Conservation (phyloP, 1,140 invertebrate genomes). For the Samia ricini region DNA sequence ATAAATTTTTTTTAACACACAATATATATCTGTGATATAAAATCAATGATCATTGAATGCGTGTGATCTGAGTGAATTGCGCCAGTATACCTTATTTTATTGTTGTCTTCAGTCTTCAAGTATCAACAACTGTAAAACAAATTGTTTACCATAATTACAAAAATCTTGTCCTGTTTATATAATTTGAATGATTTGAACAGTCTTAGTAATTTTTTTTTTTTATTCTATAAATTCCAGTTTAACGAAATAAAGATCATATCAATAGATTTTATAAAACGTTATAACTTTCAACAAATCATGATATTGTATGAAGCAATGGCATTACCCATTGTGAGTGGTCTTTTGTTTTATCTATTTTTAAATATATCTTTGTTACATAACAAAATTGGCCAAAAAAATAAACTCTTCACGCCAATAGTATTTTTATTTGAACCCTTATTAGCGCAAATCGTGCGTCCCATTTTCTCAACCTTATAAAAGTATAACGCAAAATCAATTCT, state of each 20-base stretch:
- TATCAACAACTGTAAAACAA: not conserved
- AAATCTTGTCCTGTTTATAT: too few relatives aligned
- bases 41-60: slow-evolving; percentile 18
- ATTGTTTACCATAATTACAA: not conserved
- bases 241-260: slow-evolving; percentile 42
- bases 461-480: too few relatives aligned
- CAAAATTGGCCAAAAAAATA: slow-evolving; percentile 57
- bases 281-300: slow-evolving; percentile 2
- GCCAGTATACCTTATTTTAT: slow-evolving; percentile 5
- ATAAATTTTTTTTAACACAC: slow-evolving; percentile 11
- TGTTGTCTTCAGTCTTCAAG: slow-evolving; percentile 22
- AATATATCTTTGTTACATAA: slow-evolving; percentile 50
- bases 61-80: slow-evolving; percentile 2
- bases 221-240: not conserved
- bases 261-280: slow-evolving; percentile 45
- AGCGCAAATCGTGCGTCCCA: too few relatives aligned
- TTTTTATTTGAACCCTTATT: slow-evolving; percentile 18
- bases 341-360: slow-evolving; percentile 30
- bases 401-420: slow-evolving; percentile 63
- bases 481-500: not conserved
- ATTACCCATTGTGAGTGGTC: not conserved
- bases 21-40: slow-evolving; percentile 31
- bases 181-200: not conserved
- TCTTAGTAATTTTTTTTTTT: not conserved
- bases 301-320: not conserved